These are phyloP conservation scores for Coenonympha arcania DNA, from an alignment of 2,888 invertebrate genomes.

Conservation along the genomic window DNA sequence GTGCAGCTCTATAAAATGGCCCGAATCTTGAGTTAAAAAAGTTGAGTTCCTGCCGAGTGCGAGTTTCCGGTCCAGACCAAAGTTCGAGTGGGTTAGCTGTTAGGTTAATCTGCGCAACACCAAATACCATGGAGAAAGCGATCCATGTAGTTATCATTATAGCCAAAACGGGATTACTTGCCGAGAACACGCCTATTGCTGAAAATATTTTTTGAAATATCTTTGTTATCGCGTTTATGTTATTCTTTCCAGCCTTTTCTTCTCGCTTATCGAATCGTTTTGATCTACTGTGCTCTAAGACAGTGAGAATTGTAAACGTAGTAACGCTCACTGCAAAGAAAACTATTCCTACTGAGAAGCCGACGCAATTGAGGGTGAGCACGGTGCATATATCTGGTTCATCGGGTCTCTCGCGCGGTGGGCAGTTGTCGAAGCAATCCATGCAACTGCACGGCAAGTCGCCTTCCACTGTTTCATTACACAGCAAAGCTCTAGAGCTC, in stretches of 20 bases:
- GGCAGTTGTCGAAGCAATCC: slow-evolving; percentile 80
- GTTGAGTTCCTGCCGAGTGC: slow-evolving; percentile 86
- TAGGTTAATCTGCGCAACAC: slow-evolving; percentile 78
- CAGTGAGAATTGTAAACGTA: slow-evolving; percentile 45
- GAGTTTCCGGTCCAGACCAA: slow-evolving; percentile 90
- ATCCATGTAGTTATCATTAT: slow-evolving; percentile 78
- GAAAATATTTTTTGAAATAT: slow-evolving; percentile 49
- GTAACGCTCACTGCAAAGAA: slow-evolving; percentile 61
- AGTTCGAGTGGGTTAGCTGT: slow-evolving; percentile 93
- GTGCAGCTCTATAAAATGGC: slow-evolving; percentile 92
- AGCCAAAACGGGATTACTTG: slow-evolving; percentile 77
- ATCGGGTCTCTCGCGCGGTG: slow-evolving; percentile 57
- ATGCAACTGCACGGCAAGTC: slow-evolving; percentile 83
- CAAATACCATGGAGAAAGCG: slow-evolving; percentile 75
- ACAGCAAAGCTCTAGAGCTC: slow-evolving; percentile 63
- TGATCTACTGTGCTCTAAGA: slow-evolving; percentile 33
- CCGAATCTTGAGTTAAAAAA: slow-evolving; percentile 90
- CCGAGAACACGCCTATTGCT: slow-evolving; percentile 73
- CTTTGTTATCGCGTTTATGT: slow-evolving; percentile 37
- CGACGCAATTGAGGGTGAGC: slow-evolving; percentile 75
- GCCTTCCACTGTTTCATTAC: slow-evolving; percentile 73
- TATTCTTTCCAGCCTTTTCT: slow-evolving; percentile 18
- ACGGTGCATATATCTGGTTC: slow-evolving; percentile 70
- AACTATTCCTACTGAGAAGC: slow-evolving; percentile 76
- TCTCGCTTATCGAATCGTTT: slow-evolving; percentile 15